Conservation (phyloP, 2,113 vertebrate species). For the Rhagologus leucostigma region DNA sequence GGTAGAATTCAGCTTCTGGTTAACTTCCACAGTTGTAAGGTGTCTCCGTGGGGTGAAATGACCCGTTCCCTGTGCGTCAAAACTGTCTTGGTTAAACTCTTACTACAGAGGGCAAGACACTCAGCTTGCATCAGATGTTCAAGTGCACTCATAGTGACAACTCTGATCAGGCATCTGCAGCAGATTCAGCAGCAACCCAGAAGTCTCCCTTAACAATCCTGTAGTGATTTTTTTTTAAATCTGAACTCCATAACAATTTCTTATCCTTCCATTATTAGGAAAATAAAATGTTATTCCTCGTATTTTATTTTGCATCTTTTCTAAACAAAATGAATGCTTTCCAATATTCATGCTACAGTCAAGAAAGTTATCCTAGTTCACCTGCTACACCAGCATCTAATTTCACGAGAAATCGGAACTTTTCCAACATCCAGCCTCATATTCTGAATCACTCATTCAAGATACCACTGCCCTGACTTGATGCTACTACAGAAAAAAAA, state of each 20-base stretch:
- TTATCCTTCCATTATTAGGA: background rate
- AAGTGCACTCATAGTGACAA: background rate
- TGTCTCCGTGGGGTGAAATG: background rate
- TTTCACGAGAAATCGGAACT: background rate
- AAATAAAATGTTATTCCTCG: background rate
- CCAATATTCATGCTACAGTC: background rate
- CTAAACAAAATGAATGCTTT: background rate
- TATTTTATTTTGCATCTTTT: background rate
- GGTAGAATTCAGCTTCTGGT: background rate
- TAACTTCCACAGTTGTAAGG: background rate
- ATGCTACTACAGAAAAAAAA: background rate
- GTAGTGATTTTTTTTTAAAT: background rate
- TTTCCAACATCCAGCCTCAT: background rate
- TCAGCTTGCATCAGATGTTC: background rate
- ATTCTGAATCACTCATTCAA: background rate
- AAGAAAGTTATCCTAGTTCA: background rate
- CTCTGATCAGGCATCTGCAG: background rate
- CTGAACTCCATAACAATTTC: background rate
- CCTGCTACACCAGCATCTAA: background rate
- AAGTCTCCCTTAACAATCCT: background rate
- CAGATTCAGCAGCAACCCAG: background rate
- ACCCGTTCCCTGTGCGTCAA: background rate
- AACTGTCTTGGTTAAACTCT: background rate
- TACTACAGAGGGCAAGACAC: background rate
- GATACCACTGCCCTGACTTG: background rate